Conservation (phyloP, 2,888 invertebrate species). For the Ornithoptera alexandrae region DNA sequence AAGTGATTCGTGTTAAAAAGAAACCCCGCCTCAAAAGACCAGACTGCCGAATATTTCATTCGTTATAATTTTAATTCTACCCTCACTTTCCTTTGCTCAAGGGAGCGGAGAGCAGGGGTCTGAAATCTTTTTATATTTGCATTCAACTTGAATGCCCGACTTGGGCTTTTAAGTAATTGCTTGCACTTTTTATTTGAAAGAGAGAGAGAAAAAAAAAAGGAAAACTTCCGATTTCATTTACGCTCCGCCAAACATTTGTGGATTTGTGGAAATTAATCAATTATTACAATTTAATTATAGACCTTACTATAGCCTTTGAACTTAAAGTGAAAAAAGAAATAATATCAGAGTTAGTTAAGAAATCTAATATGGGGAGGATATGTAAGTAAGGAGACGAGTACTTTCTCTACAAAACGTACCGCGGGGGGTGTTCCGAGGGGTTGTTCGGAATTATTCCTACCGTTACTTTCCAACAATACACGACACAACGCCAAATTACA, state of each 20-base stretch:
- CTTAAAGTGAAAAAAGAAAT: too few relatives aligned
- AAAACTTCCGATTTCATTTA: slow-evolving; percentile 8
- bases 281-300: background rate
- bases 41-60: slow-evolving; percentile 36
- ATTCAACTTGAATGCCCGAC: slow-evolving; percentile 54
- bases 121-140: slow-evolving; percentile 49
- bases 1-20: slow-evolving; percentile 8
- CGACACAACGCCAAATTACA: too few relatives aligned
- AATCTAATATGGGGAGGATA: too few relatives aligned
- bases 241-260: slow-evolving; percentile 20
- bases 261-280: slow-evolving; percentile 11
- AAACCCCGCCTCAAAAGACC: slow-evolving; percentile 19
- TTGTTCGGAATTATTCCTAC: too few relatives aligned
- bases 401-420: too few relatives aligned
- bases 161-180: slow-evolving; percentile 73
- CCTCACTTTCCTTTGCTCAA: slow-evolving; percentile 43
- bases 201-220: slow-evolving; percentile 25
- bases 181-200: slow-evolving; percentile 51
- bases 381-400: too few relatives aligned
- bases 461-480: too few relatives aligned
- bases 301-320: too few relatives aligned
- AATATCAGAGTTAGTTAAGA: too few relatives aligned
- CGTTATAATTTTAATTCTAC: slow-evolving; percentile 64
- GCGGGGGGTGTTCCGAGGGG: too few relatives aligned
- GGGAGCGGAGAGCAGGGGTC: slow-evolving; percentile 38